Evolutionary conservation across 2,797 vertebrate species (phyloP).

Genomic region (Echeneis naucrates): DNA sequence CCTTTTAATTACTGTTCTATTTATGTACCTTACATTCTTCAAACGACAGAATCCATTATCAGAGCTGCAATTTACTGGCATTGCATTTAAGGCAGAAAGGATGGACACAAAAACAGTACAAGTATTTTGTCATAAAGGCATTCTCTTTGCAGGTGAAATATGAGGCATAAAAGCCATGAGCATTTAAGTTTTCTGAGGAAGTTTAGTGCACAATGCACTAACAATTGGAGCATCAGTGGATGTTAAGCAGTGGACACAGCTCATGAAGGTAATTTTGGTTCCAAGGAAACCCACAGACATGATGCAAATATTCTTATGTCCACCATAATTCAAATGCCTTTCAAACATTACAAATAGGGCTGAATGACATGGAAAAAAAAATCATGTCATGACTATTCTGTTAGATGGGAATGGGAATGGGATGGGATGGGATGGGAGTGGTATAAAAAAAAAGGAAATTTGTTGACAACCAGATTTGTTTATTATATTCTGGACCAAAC

Average conservation of each 20-base stretch:
- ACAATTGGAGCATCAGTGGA: background rate
- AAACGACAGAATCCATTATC: slow-evolving; percentile 16
- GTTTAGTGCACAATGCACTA: too few species aligned
- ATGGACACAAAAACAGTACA: background rate
- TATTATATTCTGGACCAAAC: too few species aligned
- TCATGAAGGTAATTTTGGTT: background rate
- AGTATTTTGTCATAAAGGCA: background rate
- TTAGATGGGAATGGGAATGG: too few species aligned
- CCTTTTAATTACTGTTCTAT: slow-evolving; percentile 32
- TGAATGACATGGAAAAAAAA: too few species aligned
- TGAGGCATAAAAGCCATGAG: background rate
- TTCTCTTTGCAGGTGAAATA: background rate
- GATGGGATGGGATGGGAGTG: too few species aligned
- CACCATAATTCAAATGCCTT: too few species aligned
- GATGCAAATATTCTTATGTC: background rate
- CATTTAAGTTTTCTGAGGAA: background rate
- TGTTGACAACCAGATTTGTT: too few species aligned
- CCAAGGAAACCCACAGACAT: too few species aligned
- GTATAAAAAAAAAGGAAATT: too few species aligned
- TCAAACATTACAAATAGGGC: too few species aligned
- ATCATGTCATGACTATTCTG: too few species aligned
- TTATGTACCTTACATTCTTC: slow-evolving; percentile 14
- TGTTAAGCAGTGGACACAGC: background rate
- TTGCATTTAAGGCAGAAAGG: background rate
- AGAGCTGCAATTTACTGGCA: background rate